These are phyloP conservation scores for Tenodera sinensis DNA, from an alignment of 2,888 invertebrate species.

Conservation along the genomic window DNA sequence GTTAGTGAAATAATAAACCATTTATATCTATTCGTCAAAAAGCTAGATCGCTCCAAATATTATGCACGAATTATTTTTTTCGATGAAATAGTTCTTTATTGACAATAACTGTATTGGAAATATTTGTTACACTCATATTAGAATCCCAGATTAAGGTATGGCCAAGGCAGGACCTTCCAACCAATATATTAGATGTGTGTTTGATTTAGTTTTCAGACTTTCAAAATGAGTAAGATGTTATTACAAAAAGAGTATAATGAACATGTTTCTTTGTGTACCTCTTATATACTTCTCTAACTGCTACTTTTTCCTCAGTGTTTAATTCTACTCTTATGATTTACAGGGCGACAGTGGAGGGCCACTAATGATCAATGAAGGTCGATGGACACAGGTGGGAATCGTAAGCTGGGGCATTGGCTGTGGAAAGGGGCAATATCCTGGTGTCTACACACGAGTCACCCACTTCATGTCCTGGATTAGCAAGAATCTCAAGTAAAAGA, in stretches of 20 bases:
- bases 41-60: too few species aligned
- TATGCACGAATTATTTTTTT: too few species aligned
- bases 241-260: neutral
- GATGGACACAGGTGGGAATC: constrained; percentile 81
- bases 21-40: too few species aligned
- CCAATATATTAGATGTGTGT: too few species aligned
- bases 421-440: constrained; percentile 87
- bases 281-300: neutral
- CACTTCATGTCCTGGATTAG: constrained; percentile 81
- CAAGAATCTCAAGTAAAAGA: constrained; percentile 67
- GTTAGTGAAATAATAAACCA: too few species aligned
- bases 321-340: constrained; percentile 30
- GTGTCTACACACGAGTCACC: constrained; percentile 83
- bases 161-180: too few species aligned
- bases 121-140: too few species aligned
- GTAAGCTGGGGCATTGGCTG: constrained; percentile 92
- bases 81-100: too few species aligned
- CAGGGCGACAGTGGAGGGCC: constrained; percentile 90
- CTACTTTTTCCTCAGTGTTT: neutral
- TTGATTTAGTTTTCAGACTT: too few species aligned
- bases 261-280: neutral
- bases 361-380: constrained; percentile 71
- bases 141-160: too few species aligned
- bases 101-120: too few species aligned
- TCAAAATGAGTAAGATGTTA: neutral